These are phyloP conservation scores for Melanotaenia parkinsoni DNA, from an alignment of 2,797 vertebrate genomes.

Conservation along the genomic window DNA sequence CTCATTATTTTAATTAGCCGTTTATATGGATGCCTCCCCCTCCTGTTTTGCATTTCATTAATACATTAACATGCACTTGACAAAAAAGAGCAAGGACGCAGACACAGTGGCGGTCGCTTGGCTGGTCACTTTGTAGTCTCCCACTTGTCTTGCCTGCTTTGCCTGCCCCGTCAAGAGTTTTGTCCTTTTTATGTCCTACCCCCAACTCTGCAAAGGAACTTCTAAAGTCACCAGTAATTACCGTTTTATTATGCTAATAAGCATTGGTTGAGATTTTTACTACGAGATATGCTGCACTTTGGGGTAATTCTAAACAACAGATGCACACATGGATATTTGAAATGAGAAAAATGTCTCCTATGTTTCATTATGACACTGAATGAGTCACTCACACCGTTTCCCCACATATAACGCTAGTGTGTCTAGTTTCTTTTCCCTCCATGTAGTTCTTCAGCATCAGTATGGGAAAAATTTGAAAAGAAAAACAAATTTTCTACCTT, in stretches of 20 bases:
- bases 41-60: conserved; percentile 90
- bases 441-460: conserved; percentile 39
- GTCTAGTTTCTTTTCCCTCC: conserved; percentile 36
- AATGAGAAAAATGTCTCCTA: not conserved
- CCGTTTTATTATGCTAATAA: conserved; percentile 66
- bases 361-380: conserved; percentile 1
- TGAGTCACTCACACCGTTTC: conserved; percentile 29
- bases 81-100: conserved; percentile 76
- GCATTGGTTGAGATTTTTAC: conserved; percentile 1
- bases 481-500: conserved; percentile 54
- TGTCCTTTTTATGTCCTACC: conserved; percentile 37
- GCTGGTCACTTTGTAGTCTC: conserved; percentile 80
- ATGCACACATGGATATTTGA: conserved; percentile 10
- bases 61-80: conserved; percentile 87
- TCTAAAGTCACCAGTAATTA: conserved; percentile 77
- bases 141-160: conserved; percentile 35
- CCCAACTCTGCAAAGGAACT: conserved; percentile 49
- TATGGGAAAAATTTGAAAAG: conserved; percentile 50
- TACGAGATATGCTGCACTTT: conserved; percentile 13
- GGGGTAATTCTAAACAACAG: conserved; percentile 23
- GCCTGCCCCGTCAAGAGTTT: conserved; percentile 36
- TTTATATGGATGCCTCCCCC: conserved; percentile 88
- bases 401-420: conserved; percentile 23
- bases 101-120: conserved; percentile 62
- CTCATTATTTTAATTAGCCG: conserved; percentile 95